Evolutionary conservation across 2,797 vertebrate genomes (phyloP), one percentile per base, ranked within the genome.

Genomic region (Eulemur rubriventer): DNA sequence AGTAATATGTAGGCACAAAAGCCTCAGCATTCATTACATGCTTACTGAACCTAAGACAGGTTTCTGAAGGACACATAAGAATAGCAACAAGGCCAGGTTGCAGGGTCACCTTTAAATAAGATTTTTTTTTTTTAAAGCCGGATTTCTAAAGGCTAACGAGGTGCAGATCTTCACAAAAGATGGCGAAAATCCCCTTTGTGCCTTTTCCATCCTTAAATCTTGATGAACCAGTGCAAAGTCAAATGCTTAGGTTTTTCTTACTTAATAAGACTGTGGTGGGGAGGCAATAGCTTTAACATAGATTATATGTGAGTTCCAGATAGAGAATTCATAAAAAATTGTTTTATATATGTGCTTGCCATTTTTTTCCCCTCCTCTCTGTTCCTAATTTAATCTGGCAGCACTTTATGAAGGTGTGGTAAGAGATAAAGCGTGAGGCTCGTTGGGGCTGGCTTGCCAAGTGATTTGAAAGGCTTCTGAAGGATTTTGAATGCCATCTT

Each of bases 401-500:
- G 57, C 59, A 38, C n/a, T 75, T 22, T 78, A 2, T 35, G 67
- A 84, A 82, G 92, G 84, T 84, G 67, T 50, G 76, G 72, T 50
- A 22, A 69, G 46, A 80, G 92, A 88, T 59, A 57, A 48, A 91
- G 72, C 3, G 0, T 35, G 73, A 65, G 1, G 10, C 81, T 59
- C 87, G 80, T 92, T 94, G 73, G 90, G 69, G 57, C 63, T 92
- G 88, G 69, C 81, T 91, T 86, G 79, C 90, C 84, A 70, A 93
- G 88, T 55, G 81, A 97, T 82, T 87, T 78, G 69, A 95, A 97
- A 95, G 61, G 69, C 70, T 96, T 92, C 91, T 69, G 75, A 67
- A 86, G 69, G 65, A 93, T 91, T 94, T 88, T 82, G 38, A 91
- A 69, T 43, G 52, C 84, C 52, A 38, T 83, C 72, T 90, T 84